Base-by-base conservation (phyloP, 2,797 vertebrate species). In the Alectoris magna region DNA sequence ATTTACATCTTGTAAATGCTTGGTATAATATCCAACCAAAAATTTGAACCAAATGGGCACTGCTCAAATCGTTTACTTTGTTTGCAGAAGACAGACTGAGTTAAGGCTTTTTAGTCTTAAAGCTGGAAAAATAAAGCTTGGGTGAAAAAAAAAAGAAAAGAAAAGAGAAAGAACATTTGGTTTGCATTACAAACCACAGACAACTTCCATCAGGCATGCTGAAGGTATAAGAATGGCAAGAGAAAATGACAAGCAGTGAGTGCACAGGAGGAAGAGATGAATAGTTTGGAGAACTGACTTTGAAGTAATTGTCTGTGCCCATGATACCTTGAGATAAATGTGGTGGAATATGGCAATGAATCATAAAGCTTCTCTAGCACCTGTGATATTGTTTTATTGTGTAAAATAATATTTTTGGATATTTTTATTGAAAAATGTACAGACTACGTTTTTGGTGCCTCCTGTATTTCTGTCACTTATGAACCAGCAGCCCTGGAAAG, bases 161-260 rank as follows among this genome's bases (percentile, higher is more conserved):
- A 95, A 95, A 93, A 95, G 64, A 88, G 59, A 80, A 87, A 55
- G 72, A 95, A 95, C 93, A 95, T 88, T 94, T 94, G 92, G 94
- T 95, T 96, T 96, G 74, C 71, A 70, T 94, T 96, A 93, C 48
- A 87, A 93, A 94, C 96, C 92, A 95, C 95, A 96, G 95, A 90
- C 94, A 96, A 89, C 93, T 94, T 96, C 87, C 93, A 94, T 94
- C 83, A 88, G 92, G 74, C 76, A 1, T 59, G n/a, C 69, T 82
- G 68, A 75, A 77, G 83, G 92, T 92, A 88, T 69, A 87, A 86
- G 90, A 95, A 88, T 62, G 92, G 66, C 88, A 89, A 95, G 69
- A 84, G 83, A 96, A 95, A 92, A 86, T 93, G 87, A 84, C 81
- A 75, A 58, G 71, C 81, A 85, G 76, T 46, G 72, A 86, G 36